These are phyloP conservation scores for Delia radicum DNA, from an alignment of 1,140 invertebrate genomes.

Conservation along the genomic window DNA sequence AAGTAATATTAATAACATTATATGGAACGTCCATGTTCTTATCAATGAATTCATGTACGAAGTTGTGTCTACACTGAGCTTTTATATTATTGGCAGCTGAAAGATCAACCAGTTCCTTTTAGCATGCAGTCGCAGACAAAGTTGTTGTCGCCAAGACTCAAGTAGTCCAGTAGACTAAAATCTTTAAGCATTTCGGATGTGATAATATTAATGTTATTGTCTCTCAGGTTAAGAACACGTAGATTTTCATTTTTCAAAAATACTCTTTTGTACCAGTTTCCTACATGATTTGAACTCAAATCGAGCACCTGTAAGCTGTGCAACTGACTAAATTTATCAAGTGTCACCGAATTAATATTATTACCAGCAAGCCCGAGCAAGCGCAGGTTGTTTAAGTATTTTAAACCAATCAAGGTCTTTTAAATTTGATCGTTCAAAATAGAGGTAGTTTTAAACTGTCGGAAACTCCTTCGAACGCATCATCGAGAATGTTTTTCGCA, in stretches of 20 bases:
- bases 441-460: constrained; percentile 56
- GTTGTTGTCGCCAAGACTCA: constrained; percentile 58
- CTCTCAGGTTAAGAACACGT: constrained; percentile 53
- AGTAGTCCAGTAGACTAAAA: constrained; percentile 41
- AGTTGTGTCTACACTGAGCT: constrained; percentile 41
- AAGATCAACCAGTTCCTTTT: constrained; percentile 57
- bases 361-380: constrained; percentile 56
- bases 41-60: too few relatives aligned
- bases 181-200: constrained; percentile 58
- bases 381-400: constrained; percentile 52
- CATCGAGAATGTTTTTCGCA: constrained; percentile 39
- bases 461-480: constrained; percentile 54
- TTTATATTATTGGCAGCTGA: constrained; percentile 46
- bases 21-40: too few relatives aligned
- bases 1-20: too few relatives aligned
- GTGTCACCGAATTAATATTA: constrained; percentile 53
- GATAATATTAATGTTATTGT: constrained; percentile 61
- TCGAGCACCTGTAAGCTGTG: constrained; percentile 57
- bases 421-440: constrained; percentile 55
- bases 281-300: constrained; percentile 58
- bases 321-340: constrained; percentile 41
- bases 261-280: constrained; percentile 56
- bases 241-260: constrained; percentile 54
- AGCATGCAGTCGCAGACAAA: constrained; percentile 60
- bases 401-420: constrained; percentile 49